Evolutionary conservation across 2,888 invertebrate genomes (phyloP), one percentile per base, ranked within the genome.

Genomic region (Drosophila niveifrons): DNA sequence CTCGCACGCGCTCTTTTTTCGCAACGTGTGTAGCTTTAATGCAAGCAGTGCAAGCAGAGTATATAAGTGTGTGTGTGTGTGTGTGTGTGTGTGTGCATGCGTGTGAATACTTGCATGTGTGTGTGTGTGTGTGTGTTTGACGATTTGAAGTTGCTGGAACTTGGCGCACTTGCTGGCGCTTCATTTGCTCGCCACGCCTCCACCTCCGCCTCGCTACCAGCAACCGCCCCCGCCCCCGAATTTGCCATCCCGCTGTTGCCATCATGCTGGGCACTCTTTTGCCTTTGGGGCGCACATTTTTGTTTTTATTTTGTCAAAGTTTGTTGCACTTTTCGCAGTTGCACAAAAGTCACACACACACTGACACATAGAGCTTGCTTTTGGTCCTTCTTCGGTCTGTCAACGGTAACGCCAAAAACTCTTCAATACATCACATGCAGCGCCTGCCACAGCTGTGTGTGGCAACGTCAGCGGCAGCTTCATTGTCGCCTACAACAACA

Each of bases 261-360:
- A 52, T 34, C 17, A n/a, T 41, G 2, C 23, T 2, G 52, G 46
- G 17, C 44, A 39, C 39, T 23, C 23, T 23, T 23, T 23, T 46
- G 66, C 66, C 67, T 58, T 66, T 61, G 57, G 64, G 66, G 63
- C 73, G 76, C 72, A 67, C 72, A 67, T 67, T 71, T 72, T 71
- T 72, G 66, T 70, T 76, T 76, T 56, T 69, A 68, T 75, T 82
- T 78, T 77, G 80, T 77, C 77, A 88, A 80, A 83, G 83, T 83
- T 83, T 88, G 83, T 83, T 88, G 86, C 88, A 88, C 88, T 85
- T 80, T 80, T 83, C 68, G 67, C 62, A 56, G 78, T 62, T 65
- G 65, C 62, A 48, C 55, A 59, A 65, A 70, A 67, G 59, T 68
- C 72, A 53, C 48, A 66, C 39, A 44, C 59, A 63, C 62, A 67